Evolutionary conservation across 2,113 vertebrate genomes (phyloP).

Genomic region (Toxotes chatareus): DNA sequence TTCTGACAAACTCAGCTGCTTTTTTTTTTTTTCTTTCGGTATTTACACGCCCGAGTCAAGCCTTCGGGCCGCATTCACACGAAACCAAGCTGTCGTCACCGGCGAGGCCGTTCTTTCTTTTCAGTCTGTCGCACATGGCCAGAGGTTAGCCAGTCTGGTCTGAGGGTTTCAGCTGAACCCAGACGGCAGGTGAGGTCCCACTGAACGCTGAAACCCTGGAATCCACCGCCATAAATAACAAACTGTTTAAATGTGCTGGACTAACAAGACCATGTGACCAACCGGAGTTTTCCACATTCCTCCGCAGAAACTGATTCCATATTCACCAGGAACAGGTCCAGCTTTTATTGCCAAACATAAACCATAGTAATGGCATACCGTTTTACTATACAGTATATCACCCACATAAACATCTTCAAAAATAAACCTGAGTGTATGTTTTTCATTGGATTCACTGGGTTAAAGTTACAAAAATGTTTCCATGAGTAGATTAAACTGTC

Average conservation of each 20-base stretch:
- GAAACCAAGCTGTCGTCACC: conserved; percentile 64
- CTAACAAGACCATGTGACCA: conserved; percentile 67
- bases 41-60: conserved; percentile 12
- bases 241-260: conserved; percentile 52
- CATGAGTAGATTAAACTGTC: conserved; percentile 64
- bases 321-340: conserved; percentile 44
- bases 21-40: background rate
- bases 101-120: conserved; percentile 5
- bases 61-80: conserved; percentile 16
- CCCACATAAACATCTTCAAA: conserved; percentile 57
- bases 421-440: conserved; percentile 33
- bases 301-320: conserved; percentile 62
- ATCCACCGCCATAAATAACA: conserved; percentile 74
- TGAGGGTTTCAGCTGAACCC: conserved; percentile 59
- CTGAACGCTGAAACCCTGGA: conserved; percentile 67
- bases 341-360: conserved; percentile 69
- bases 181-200: conserved; percentile 62
- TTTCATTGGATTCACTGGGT: conserved; percentile 53
- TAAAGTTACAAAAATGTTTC: conserved; percentile 70
- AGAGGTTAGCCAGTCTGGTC: conserved; percentile 47
- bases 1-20: conserved; percentile 36
- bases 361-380: conserved; percentile 37
- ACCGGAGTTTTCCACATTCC: conserved; percentile 69
- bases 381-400: conserved; percentile 59
- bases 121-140: conserved; percentile 10